Conservation (phyloP, 2,888 invertebrate species). For the Rugalucina vietnamica region DNA sequence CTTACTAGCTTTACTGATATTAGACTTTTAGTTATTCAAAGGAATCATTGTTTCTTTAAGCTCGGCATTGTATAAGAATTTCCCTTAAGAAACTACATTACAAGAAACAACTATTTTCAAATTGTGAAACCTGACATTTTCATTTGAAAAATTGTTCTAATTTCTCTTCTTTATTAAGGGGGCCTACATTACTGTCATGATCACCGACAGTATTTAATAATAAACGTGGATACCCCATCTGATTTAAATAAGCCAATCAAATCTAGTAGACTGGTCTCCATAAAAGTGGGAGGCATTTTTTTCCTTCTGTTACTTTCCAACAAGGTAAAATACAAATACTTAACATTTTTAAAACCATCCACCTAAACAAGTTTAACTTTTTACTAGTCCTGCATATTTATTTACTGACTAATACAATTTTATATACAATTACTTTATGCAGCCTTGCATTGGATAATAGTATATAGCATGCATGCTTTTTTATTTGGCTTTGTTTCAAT, state of each 20-base stretch:
- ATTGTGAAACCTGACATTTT: too few relatives aligned
- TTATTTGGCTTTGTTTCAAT: neutral
- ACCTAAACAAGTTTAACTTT: neutral
- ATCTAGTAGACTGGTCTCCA: neutral
- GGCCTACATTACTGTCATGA: too few relatives aligned
- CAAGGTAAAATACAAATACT: neutral
- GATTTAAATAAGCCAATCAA: neutral
- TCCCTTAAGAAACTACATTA: too few relatives aligned
- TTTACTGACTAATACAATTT: constrained; percentile 4
- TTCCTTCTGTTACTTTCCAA: neutral
- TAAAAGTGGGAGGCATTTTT: neutral
- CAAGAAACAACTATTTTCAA: too few relatives aligned
- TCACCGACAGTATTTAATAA: too few relatives aligned
- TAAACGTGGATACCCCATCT: neutral
- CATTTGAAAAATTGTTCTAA: too few relatives aligned
- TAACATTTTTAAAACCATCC: neutral
- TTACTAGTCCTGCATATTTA: neutral
- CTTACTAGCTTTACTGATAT: too few relatives aligned
- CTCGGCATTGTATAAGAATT: too few relatives aligned
- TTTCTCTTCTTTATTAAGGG: too few relatives aligned
- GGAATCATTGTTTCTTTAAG: too few relatives aligned
- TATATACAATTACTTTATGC: neutral
- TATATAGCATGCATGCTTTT: neutral
- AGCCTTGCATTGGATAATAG: neutral
- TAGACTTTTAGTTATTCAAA: too few relatives aligned